phyloP scores from a whole-genome alignment of 2,797 vertebrate genomes.

The Trachurus trachurus region DNA sequence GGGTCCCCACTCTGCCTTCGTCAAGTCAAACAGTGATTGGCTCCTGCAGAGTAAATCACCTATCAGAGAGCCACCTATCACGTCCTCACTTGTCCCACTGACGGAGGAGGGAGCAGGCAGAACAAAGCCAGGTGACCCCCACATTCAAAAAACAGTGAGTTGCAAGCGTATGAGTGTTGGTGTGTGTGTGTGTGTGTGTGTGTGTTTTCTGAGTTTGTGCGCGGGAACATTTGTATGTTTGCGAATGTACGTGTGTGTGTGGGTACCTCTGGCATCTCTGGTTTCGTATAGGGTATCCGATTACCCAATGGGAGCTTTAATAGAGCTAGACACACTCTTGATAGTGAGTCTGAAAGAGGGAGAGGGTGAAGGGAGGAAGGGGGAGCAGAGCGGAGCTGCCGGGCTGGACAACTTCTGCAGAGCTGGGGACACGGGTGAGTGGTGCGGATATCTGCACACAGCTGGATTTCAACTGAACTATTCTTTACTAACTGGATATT shows the following conservation, averaged over 20 bases:
- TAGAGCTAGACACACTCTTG: conserved; percentile 84
- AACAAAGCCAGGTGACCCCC: conserved; percentile 76
- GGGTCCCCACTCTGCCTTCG: conserved; percentile 74
- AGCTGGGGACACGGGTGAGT: conserved; percentile 74
- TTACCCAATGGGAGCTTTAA: conserved; percentile 88
- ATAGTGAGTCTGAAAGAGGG: conserved; percentile 82
- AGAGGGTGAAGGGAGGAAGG: conserved; percentile 70
- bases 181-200: conserved; percentile 38
- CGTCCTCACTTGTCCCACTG: conserved; percentile 47
- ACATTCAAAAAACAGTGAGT: conserved; percentile 73
- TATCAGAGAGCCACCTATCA: conserved; percentile 70
- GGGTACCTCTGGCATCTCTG: conserved; percentile 77
- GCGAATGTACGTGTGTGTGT: conserved; percentile 43
- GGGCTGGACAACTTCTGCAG: conserved; percentile 69
- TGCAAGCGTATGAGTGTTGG: conserved; percentile 38
- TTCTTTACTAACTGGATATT: not conserved
- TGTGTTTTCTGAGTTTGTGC: conserved; percentile 29
- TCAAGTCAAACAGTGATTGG: conserved; percentile 76
- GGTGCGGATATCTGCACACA: conserved; percentile 52
- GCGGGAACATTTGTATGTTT: conserved; percentile 48
- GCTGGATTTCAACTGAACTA: conserved; percentile 44
- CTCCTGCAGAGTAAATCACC: conserved; percentile 74
- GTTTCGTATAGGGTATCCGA: conserved; percentile 85
- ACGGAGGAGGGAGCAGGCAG: conserved; percentile 67
- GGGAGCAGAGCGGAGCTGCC: conserved; percentile 56